phyloP scores from a whole-genome alignment of 2,888 invertebrate species.

The Tubiluchus corallicola region DNA sequence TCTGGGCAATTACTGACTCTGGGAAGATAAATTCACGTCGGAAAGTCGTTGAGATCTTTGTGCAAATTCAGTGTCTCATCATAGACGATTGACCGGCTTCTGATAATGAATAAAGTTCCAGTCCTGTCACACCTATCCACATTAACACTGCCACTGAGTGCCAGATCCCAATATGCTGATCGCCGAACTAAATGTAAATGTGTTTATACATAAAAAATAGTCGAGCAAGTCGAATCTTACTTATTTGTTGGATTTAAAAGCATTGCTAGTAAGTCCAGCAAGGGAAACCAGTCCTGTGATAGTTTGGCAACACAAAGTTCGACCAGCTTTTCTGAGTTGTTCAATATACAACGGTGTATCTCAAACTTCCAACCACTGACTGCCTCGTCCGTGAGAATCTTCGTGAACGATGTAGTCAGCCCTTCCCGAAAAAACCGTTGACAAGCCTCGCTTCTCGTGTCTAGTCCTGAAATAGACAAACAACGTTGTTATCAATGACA shows the following conservation, averaged over 20 bases:
- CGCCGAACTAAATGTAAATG: too few species aligned
- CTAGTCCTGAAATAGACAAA: constrained; percentile 43
- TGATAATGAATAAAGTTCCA: too few species aligned
- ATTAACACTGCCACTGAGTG: too few species aligned
- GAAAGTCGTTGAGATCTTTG: too few species aligned
- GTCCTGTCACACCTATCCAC: too few species aligned
- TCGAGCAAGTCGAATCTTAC: too few species aligned
- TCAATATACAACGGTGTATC: constrained; percentile 68
- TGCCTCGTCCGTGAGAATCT: constrained; percentile 90
- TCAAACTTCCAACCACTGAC: constrained; percentile 94
- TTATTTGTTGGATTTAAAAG: constrained; percentile 87
- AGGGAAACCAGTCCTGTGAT: constrained; percentile 58
- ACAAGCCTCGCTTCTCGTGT: constrained; percentile 69
- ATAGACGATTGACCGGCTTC: too few species aligned
- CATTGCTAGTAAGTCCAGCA: constrained; percentile 77
- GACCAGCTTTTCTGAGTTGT: constrained; percentile 76
- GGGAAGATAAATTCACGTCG: too few species aligned
- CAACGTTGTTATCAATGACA: constrained; percentile 5
- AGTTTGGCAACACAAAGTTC: constrained; percentile 82
- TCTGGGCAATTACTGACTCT: too few species aligned
- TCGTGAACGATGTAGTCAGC: constrained; percentile 78
- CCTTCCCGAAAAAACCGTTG: constrained; percentile 88
- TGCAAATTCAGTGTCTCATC: too few species aligned
- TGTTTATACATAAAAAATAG: too few species aligned
- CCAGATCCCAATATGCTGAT: too few species aligned